Base-by-base conservation (phyloP, 2,797 vertebrate species). In the Salmo trutta region DNA sequence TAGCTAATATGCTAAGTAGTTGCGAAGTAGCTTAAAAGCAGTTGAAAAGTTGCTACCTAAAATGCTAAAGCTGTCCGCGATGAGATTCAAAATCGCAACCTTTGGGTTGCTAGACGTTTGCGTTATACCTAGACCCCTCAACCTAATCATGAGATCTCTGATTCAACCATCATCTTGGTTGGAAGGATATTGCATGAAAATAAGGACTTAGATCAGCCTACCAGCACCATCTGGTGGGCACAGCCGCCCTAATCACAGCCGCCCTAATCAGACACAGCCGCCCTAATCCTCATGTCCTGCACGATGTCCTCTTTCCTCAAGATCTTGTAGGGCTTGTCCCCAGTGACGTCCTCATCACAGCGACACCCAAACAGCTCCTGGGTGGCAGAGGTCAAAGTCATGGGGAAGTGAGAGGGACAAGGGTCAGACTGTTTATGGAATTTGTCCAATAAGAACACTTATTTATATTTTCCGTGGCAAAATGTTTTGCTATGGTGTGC, bases 191-290 rank as follows among this genome's bases (percentile, higher is more conserved):
- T 33, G 31, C 36, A 36, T 36, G 19, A 19, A 16, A 56, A 36
- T 8, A 8, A 36, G 6, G 79, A 5, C 2, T 82, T 85, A 73
- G 62, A 33, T 71, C 79, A 89, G 86, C 70, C 90, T 91, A 97
- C 98, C 85, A 90, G 86, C 66, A 99, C 84, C 62, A 91, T 41
- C 83, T 95, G 94, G 92, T 94, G 96, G 96, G 70, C 85, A 96
- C 84, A 0, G 95, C 94, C 0, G 94, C 96, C 92, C 97, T 95
- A 47, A 71, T 94, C 79, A 96, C 84, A 0, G 95, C 94, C 0
- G 94, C 96, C 92, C 97, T 95, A 98, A 90, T 99, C 98, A 1
- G 97, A 99, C 85, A 96, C 84, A 0, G 95, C 94, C 0, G 94
- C 96, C 92, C 97, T 95, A 47, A 71, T 94, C 79, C 85, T 94